phyloP scores from a whole-genome alignment of 2,113 vertebrate genomes.

The Taurulus bubalis region DNA sequence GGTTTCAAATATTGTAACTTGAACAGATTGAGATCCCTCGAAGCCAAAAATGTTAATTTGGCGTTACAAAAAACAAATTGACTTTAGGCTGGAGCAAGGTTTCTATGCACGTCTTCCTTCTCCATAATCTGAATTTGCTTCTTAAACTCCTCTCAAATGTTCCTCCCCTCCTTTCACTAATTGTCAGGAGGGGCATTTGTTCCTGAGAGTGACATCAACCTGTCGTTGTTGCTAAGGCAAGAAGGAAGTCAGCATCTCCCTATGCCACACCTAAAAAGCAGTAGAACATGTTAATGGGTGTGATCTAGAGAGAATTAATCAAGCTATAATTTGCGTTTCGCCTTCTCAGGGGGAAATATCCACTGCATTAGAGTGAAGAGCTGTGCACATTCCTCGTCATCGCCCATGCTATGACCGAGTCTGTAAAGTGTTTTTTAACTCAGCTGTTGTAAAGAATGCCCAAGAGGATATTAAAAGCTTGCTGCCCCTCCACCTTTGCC shows the following conservation, averaged over 20 bases:
- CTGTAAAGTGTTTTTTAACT: conserved; percentile 75
- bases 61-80: neutral
- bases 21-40: neutral
- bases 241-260: conserved; percentile 29
- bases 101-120: neutral
- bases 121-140: neutral
- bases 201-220: conserved; percentile 24
- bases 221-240: conserved; percentile 7
- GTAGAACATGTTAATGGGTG: conserved; percentile 66
- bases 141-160: neutral
- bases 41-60: neutral
- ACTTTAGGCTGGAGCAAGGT: neutral
- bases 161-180: neutral
- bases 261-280: conserved; percentile 41
- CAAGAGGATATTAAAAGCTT: conserved; percentile 64
- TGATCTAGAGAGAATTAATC: conserved; percentile 71
- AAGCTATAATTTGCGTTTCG: conserved; percentile 56
- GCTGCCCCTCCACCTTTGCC: conserved; percentile 27
- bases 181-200: conserved; percentile 18
- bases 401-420: conserved; percentile 60
- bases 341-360: conserved; percentile 46
- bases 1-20: neutral
- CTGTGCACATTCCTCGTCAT: conserved; percentile 63
- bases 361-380: conserved; percentile 46
- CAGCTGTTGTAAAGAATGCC: conserved; percentile 63